phyloP scores from a whole-genome alignment of 2,888 invertebrate species.

The Trilocha varians region DNA sequence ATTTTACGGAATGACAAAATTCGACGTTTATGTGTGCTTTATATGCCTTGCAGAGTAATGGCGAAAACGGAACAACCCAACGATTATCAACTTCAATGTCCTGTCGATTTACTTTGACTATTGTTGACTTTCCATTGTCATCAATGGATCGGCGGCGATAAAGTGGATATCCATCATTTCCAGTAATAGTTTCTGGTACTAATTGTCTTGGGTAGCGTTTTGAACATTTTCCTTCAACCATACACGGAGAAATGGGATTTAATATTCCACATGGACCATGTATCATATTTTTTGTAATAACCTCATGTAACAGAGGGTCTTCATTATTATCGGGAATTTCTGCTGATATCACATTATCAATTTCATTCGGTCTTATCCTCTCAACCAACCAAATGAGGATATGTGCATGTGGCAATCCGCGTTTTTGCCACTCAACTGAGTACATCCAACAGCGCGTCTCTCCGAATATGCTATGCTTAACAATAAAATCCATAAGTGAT shows the following conservation, averaged over 20 bases:
- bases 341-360: no score
- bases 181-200: background rate
- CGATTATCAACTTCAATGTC: conserved; percentile 17
- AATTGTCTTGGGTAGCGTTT: background rate
- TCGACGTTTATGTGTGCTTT: conserved; percentile 14
- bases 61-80: conserved; percentile 8
- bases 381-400: no score
- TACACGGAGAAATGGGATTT: background rate
- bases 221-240: background rate
- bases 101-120: conserved; percentile 1
- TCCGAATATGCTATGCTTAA: no score
- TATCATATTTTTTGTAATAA: no score
- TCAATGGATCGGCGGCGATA: background rate
- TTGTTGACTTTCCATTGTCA: background rate
- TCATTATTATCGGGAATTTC: no score
- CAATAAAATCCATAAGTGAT: no score
- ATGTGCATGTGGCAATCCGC: no score
- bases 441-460: no score
- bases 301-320: no score
- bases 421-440: no score
- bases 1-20: conserved; percentile 11
- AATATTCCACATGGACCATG: background rate
- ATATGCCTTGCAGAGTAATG: conserved; percentile 1
- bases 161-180: background rate
- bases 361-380: no score